Conservation (phyloP, 2,888 invertebrate species). For the Ligdia adustata region DNA sequence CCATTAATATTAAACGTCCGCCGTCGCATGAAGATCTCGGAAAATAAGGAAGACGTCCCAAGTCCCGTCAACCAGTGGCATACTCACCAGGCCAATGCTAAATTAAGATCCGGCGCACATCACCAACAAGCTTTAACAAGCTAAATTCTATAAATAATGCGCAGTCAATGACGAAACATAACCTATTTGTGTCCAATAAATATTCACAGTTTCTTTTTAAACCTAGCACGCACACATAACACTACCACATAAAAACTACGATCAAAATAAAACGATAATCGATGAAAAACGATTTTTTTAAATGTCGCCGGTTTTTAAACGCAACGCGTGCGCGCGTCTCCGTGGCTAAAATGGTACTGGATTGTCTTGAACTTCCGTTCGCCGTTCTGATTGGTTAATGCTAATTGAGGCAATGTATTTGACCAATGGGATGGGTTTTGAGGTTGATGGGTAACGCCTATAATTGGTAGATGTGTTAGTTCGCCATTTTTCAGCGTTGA, state of each 20-base stretch:
- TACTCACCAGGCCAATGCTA: constrained; percentile 77
- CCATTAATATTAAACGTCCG: no score
- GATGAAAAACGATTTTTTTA: constrained; percentile 46
- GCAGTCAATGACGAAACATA: constrained; percentile 71
- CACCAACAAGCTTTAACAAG: constrained; percentile 77
- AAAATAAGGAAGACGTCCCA: constrained; percentile 68
- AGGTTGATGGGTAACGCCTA: constrained; percentile 66
- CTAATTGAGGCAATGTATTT: constrained; percentile 49
- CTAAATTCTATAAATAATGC: constrained; percentile 79
- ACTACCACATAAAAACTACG: constrained; percentile 32
- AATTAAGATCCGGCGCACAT: constrained; percentile 77
- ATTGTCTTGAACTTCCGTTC: constrained; percentile 71
- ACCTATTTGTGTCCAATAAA: constrained; percentile 60
- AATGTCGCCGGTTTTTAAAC: constrained; percentile 49
- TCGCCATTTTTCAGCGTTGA: constrained; percentile 80
- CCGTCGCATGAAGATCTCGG: constrained; percentile 50
- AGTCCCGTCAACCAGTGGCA: constrained; percentile 42
- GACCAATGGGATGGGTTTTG: constrained; percentile 57
- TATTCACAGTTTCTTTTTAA: no score
- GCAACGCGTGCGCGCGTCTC: constrained; percentile 63
- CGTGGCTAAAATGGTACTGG: constrained; percentile 77
- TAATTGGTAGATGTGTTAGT: constrained; percentile 66
- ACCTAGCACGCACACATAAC: constrained; percentile 21
- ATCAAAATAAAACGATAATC: constrained; percentile 44
- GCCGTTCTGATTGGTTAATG: constrained; percentile 61